These are phyloP conservation scores for Bilobella aurantiaca DNA, from an alignment of 1,140 invertebrate species.

Conservation along the genomic window DNA sequence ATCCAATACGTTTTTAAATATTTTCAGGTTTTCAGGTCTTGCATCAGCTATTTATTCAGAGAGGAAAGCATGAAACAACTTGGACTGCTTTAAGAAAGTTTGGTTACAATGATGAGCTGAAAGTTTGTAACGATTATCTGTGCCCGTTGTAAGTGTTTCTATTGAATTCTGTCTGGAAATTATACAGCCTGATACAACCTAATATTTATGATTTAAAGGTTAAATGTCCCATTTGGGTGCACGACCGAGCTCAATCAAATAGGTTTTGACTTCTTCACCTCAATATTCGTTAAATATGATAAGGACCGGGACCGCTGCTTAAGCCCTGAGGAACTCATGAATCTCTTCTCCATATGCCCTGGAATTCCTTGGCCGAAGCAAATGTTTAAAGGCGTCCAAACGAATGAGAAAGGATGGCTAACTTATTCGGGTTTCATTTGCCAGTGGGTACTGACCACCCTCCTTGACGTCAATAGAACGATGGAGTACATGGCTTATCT, in stretches of 20 bases:
- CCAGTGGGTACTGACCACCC: slow-evolving; percentile 78
- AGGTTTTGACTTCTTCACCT: slow-evolving; percentile 81
- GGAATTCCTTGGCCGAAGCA: slow-evolving; percentile 73
- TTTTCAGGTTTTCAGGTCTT: slow-evolving; percentile 91
- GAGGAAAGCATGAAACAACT: slow-evolving; percentile 97
- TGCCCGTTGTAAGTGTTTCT: slow-evolving; percentile 59
- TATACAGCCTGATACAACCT: no score
- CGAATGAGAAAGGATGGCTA: slow-evolving; percentile 77
- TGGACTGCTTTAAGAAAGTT: slow-evolving; percentile 98
- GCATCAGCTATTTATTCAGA: slow-evolving; percentile 94
- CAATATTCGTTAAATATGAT: slow-evolving; percentile 85
- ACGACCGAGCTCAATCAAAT: slow-evolving; percentile 84
- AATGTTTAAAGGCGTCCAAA: slow-evolving; percentile 62
- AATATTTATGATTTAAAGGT: slow-evolving; percentile 49
- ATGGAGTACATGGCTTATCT: slow-evolving; percentile 65
- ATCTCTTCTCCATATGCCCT: slow-evolving; percentile 85
- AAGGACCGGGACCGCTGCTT: slow-evolving; percentile 84
- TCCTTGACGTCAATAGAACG: slow-evolving; percentile 74
- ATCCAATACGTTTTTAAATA: no score
- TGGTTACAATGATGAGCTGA: slow-evolving; percentile 91
- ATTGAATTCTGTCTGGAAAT: no score
- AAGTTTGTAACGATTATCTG: slow-evolving; percentile 81
- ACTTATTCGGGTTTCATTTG: slow-evolving; percentile 87
- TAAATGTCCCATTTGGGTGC: slow-evolving; percentile 76
- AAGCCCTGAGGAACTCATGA: slow-evolving; percentile 75